Evolutionary conservation across 2,113 vertebrate genomes (phyloP), one percentile per base, ranked within the genome.

Genomic region (Tiliqua scincoides): DNA sequence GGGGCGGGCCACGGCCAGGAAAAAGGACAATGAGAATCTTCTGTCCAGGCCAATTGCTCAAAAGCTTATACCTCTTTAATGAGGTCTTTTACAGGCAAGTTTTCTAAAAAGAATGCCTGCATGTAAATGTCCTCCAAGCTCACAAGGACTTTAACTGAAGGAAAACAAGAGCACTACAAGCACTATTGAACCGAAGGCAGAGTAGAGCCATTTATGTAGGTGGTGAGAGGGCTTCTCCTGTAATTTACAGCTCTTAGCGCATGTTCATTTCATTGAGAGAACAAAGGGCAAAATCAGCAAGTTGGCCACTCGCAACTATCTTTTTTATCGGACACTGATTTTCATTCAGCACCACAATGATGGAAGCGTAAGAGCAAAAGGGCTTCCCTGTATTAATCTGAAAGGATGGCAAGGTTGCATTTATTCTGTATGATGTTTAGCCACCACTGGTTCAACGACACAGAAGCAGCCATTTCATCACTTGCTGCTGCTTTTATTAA

Each of bases 111-210:
- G 88, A 94, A 84, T 65, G 37, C 14, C 84, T 76, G 57, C 88
- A 93, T 91, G 86, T 93, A 94, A 93, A 95, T 95, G 78, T 82
- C 87, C 54, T 91, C 86, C 87, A 87, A 37, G 82, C 90, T 94
- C 75, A 91, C 91, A 92, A 95, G 88, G 63, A 89, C 89, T 82
- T n/a, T 91, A 30, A 81, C 84, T 82, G 72, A 75, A 76, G 91
- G 70, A 91, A 93, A 92, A 92, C 87, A 95, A 93, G 87, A 92
- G 94, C 90, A 90, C 89, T 95, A 93, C 83, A 95, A 93, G 88
- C 79, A 92, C 91, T 87, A 93, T 93, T 93, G 91, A 95, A 91
- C 82, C 89, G 87, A 91, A 82, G 52, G 79, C 89, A 92, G 88
- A 93, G 90, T 83, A 93, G 89, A 87, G 85, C 89, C 87, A 84